Base-by-base conservation (phyloP, 2,797 vertebrate genomes). In the Epinephelus awoara region DNA sequence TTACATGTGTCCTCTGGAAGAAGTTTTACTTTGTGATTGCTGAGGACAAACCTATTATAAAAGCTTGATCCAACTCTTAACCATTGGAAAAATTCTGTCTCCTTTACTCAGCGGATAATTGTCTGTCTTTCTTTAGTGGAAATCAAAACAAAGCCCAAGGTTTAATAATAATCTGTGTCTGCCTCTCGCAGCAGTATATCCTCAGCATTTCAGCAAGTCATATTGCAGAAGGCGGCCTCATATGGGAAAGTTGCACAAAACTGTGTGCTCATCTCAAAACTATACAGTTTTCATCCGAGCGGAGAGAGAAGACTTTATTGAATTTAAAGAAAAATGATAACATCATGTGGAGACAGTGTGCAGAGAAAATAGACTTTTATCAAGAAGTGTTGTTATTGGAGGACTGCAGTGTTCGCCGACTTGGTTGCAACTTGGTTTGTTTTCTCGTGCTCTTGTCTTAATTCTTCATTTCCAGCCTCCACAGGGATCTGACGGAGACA, bases 291-390 rank as follows among this genome's bases (percentile, higher is more conserved):
- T 89, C 78, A 78, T 88, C 78, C 70, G 77, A 80, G 86, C 46
- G 49, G 66, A 74, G 83, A 85, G 76, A 72, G 76, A 73, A 66
- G 83, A 80, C 83, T 88, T 93, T 91, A 92, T 93, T 93, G 87
- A 91, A 92, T 93, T 92, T 83, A 83, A 87, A 90, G 85, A 87
- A 88, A 91, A 94, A 90, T 84, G 84, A 94, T 94, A 93, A 91
- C 90, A 90, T 92, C 86, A 83, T 84, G 75, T 88, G 88, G 85
- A 89, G 87, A 91, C 91, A 75, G 82, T 87, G 88, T 85, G 85
- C 84, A 59, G 79, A 89, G 90, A 93, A 93, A 93, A 94, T 91
- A 89, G 89, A 93, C 88, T 92, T 93, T 93, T 93, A 94, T 93
- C 89, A 86, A 91, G 89, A 94, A 87, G 82, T 92, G 90, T 94